Conservation (phyloP, 1,140 invertebrate genomes). For the Calephelis nemesis region DNA sequence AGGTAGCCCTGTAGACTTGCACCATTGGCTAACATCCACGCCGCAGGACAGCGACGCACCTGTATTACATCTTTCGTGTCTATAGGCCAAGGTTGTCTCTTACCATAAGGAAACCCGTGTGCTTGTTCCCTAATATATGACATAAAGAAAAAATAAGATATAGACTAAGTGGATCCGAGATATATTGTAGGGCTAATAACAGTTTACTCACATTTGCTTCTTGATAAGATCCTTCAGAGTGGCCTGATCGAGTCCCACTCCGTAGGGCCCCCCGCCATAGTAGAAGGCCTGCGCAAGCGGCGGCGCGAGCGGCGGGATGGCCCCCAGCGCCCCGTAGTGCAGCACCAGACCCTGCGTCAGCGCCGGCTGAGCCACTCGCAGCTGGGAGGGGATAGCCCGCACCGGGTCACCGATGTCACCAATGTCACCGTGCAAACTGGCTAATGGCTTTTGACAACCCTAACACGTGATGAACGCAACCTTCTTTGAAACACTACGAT, state of each 20-base stretch:
- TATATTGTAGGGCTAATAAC: background rate
- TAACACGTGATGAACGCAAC: background rate
- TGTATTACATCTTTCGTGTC: too few relatives aligned
- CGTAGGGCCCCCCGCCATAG: slow-evolving; percentile 70
- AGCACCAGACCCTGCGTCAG: slow-evolving; percentile 59
- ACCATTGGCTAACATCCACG: too few relatives aligned
- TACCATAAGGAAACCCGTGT: too few relatives aligned
- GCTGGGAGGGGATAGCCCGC: slow-evolving; percentile 36
- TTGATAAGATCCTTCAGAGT: slow-evolving; percentile 88
- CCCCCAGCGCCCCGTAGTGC: slow-evolving; percentile 46
- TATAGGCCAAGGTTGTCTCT: too few relatives aligned
- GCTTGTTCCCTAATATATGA: too few relatives aligned
- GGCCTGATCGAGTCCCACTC: slow-evolving; percentile 76
- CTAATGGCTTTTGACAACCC: background rate
- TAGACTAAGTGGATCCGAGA: background rate
- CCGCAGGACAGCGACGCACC: too few relatives aligned
- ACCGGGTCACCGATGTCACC: background rate
- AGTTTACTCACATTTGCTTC: slow-evolving; percentile 88
- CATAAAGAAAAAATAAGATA: too few relatives aligned
- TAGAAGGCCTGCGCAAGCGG: slow-evolving; percentile 65
- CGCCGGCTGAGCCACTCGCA: slow-evolving; percentile 54
- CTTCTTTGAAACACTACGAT: too few relatives aligned
- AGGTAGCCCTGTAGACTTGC: too few relatives aligned
- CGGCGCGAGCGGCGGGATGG: slow-evolving; percentile 42
- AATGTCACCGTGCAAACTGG: too few relatives aligned